Conservation (phyloP, 1,140 invertebrate genomes). For the Diorhabda carinulata region DNA sequence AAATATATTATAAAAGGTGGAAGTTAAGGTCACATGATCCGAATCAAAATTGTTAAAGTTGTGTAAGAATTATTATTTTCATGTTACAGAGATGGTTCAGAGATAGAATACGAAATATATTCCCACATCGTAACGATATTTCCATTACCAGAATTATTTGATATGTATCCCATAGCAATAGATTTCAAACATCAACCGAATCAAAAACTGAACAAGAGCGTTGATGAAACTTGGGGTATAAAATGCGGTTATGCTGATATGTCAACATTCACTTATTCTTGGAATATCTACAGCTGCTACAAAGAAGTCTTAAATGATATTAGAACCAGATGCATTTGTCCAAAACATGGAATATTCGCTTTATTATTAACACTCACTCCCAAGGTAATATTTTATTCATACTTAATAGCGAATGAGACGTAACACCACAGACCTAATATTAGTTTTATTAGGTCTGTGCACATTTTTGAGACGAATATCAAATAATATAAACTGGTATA, state of each 20-base stretch:
- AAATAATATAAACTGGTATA: too few relatives aligned
- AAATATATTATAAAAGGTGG: too few relatives aligned
- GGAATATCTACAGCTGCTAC: constrained; percentile 54
- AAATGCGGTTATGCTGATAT: constrained; percentile 52
- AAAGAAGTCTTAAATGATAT: constrained; percentile 50
- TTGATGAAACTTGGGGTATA: constrained; percentile 48
- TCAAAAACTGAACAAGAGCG: constrained; percentile 15
- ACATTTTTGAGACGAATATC: too few relatives aligned
- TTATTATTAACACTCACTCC: constrained; percentile 55
- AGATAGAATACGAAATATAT: constrained; percentile 63
- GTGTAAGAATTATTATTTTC: too few relatives aligned
- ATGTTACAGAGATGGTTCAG: constrained; percentile 56
- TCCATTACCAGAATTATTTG: constrained; percentile 5
- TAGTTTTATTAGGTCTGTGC: too few relatives aligned
- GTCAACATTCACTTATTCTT: constrained; percentile 43
- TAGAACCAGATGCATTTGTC: constrained; percentile 56
- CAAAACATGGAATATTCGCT: constrained; percentile 56
- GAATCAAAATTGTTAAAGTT: too few relatives aligned
- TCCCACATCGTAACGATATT: constrained; percentile 53
- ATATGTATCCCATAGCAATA: constrained; percentile 9
- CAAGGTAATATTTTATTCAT: constrained; percentile 47
- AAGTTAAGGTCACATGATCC: too few relatives aligned
- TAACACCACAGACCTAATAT: too few relatives aligned
- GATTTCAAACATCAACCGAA: constrained; percentile 13
- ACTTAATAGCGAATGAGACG: too few relatives aligned